Evolutionary conservation across 1,140 invertebrate species (phyloP).

Genomic region (Nymphalis io): DNA sequence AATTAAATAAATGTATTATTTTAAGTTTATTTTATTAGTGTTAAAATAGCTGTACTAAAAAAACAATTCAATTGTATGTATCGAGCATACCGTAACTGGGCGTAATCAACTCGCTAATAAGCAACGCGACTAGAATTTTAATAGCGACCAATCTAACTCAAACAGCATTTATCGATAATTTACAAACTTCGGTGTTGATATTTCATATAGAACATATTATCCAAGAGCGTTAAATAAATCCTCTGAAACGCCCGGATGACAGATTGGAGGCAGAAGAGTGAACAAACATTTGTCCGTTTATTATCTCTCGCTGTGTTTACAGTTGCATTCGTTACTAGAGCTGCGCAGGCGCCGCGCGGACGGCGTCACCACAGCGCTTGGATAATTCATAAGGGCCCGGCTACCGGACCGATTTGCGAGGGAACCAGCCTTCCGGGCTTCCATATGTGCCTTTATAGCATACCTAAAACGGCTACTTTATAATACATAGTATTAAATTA

Average conservation of each 20-base stretch:
- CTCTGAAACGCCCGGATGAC: neutral
- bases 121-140: conserved; percentile 25
- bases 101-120: conserved; percentile 29
- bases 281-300: conserved; percentile 28
- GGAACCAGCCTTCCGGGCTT: conserved; percentile 55
- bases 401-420: conserved; percentile 44
- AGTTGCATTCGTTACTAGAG: conserved; percentile 41
- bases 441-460: conserved; percentile 50
- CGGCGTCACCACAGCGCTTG: conserved; percentile 54
- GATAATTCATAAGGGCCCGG: conserved; percentile 71
- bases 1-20: neutral
- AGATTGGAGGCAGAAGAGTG: conserved; percentile 8
- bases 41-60: neutral
- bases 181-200: neutral
- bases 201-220: neutral
- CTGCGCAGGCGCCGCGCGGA: conserved; percentile 61
- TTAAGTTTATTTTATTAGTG: neutral
- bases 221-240: neutral
- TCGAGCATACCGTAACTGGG: conserved; percentile 11
- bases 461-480: conserved; percentile 54
- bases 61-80: conserved; percentile 8
- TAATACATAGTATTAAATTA: conserved; percentile 42
- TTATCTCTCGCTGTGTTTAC: conserved; percentile 50
- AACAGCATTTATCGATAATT: neutral
- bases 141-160: neutral